Conservation (phyloP, 2,797 vertebrate species). For the Sebastes baramenuke region DNA sequence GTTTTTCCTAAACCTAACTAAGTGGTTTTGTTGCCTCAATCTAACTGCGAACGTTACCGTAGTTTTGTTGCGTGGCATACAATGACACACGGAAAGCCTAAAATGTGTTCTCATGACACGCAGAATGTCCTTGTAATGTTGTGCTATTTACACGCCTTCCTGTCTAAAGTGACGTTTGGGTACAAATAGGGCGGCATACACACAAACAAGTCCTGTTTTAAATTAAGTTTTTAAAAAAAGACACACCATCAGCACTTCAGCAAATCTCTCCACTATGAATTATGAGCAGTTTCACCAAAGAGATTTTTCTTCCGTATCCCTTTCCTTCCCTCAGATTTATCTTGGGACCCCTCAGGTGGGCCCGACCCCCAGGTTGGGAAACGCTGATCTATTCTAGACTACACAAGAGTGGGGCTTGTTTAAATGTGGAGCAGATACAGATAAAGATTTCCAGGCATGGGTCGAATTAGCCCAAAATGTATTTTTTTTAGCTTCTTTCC, state of each 20-base stretch:
- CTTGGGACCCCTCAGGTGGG: neutral
- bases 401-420: neutral
- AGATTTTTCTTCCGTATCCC: neutral
- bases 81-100: too few species aligned
- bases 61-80: too few species aligned
- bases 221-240: neutral
- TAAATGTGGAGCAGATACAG: neutral
- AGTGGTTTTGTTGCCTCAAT: too few species aligned
- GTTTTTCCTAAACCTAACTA: too few species aligned
- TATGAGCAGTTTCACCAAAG: neutral
- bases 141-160: too few species aligned
- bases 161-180: neutral
- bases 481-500: neutral
- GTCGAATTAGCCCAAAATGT: constrained; percentile 1
- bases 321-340: neutral
- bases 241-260: neutral
- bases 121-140: too few species aligned
- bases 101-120: too few species aligned
- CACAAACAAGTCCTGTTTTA: neutral
- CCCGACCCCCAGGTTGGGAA: neutral
- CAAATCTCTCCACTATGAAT: neutral
- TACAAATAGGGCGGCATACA: too few species aligned
- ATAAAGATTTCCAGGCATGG: constrained; percentile 12
- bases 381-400: neutral
- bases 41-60: too few species aligned